Base-by-base conservation (phyloP, 2,113 vertebrate species). In the Carollia perspicillata region DNA sequence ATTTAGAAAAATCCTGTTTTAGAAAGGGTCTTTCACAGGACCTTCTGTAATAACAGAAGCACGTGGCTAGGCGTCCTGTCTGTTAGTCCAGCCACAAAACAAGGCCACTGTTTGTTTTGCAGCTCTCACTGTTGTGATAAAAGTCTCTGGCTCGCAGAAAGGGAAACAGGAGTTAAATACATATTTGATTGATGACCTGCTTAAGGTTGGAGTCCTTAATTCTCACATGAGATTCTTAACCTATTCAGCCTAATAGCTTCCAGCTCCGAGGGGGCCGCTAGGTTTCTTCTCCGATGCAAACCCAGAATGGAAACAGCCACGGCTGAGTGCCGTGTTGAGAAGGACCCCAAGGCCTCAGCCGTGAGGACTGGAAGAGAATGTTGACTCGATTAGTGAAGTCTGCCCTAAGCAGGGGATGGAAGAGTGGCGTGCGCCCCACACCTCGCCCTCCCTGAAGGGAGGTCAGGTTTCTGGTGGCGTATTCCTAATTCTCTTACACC, bases 41-140 rank as follows among this genome's bases (percentile, higher is more conserved):
- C 89, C 89, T 96, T 90, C 93, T 95, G 42, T 90, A 63, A 92
- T 49, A 60, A 81, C 16, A 71, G 35, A 80, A 75, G 23, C 53
- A 30, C 35, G 20, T 20, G 16, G 33, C 17, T 55, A 84, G 80
- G 44, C 58, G 74, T 63, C 4, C 28, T 33, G 3, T 83, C 12
- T 63, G 33, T 77, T 40, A 79, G 69, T 53, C 42, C 44, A 77
- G 9, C 28, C 83, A 72, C 75, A 60, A 17, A 88, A 53, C 40
- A 68, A 78, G 80, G 83, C 72, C 18, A 8, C 37, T 12, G 2
- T 78, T 89, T 23, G 40, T 9, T 72, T 72, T 84, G 26, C 0
- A 10, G 47, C 55, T 8, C 42, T 91, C 1, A n/a, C 72, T 53
- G 18, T 81, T 90, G 37, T 22, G 44, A 12, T 28, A 33, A 66